phyloP scores from a whole-genome alignment of 2,113 vertebrate genomes.

The Muntiacus reevesi region DNA sequence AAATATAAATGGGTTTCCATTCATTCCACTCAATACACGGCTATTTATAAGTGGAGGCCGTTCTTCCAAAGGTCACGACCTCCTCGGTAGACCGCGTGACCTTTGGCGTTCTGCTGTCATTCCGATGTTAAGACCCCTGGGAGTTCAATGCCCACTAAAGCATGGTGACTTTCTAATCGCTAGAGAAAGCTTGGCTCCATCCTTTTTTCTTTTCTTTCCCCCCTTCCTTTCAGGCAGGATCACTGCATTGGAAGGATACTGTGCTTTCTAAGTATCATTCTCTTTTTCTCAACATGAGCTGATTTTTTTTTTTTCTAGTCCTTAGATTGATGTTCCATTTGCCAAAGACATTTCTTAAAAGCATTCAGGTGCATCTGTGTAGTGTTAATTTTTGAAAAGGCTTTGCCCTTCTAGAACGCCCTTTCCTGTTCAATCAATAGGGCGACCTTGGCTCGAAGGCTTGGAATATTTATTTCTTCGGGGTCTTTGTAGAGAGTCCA shows the following conservation, averaged over 20 bases:
- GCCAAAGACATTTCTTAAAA: constrained; percentile 46
- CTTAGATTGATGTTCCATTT: background rate
- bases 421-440: constrained; percentile 52
- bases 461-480: background rate
- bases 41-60: constrained; percentile 11
- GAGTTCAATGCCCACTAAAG: background rate
- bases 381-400: constrained; percentile 58
- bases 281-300: background rate
- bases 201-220: fast-evolving
- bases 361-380: constrained; percentile 47
- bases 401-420: constrained; percentile 39
- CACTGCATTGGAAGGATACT: fast-evolving
- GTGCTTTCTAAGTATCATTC: background rate
- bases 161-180: background rate
- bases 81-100: background rate
- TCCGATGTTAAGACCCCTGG: background rate
- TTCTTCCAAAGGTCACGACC: background rate
- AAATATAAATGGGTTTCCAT: background rate
- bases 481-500: background rate
- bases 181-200: background rate
- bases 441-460: constrained; percentile 18
- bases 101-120: background rate
- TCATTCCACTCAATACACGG: background rate
- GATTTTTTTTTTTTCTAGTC: background rate
- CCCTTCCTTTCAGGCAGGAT: background rate